Conservation (phyloP, 2,113 vertebrate species). For the Cercocebus atys region DNA sequence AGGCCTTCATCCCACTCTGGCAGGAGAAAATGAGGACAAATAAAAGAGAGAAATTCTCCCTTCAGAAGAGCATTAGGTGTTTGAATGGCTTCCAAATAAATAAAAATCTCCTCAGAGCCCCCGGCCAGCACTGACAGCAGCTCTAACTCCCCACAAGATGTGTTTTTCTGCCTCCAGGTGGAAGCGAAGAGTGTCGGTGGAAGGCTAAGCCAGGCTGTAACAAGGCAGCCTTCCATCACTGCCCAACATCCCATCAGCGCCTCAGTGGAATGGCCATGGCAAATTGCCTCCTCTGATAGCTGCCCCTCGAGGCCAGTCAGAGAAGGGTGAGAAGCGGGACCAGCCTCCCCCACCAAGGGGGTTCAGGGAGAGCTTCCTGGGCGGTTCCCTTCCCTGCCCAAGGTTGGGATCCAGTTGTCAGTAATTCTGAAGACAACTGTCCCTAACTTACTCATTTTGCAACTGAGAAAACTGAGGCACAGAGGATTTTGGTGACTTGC, state of each 20-base stretch:
- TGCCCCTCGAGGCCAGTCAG: background rate
- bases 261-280: background rate
- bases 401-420: background rate
- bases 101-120: slow-evolving; percentile 58
- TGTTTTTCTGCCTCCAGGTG: slow-evolving; percentile 82
- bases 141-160: slow-evolving; percentile 83
- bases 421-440: background rate
- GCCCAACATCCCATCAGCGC: slow-evolving; percentile 67
- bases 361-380: background rate
- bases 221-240: slow-evolving; percentile 70
- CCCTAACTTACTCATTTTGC: background rate
- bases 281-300: slow-evolving; percentile 67
- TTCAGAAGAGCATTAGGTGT: slow-evolving; percentile 68
- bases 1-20: background rate
- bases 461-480: slow-evolving; percentile 14
- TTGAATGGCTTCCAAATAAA: slow-evolving; percentile 67
- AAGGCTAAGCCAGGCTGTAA: slow-evolving; percentile 78
- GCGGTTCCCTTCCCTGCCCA: background rate
- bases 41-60: slow-evolving; percentile 69
- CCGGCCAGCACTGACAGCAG: slow-evolving; percentile 78
- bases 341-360: background rate
- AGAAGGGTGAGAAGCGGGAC: background rate
- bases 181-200: slow-evolving; percentile 76
- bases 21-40: slow-evolving; percentile 68
- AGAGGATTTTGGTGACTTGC: background rate